Conservation (phyloP, 2,113 vertebrate species). For the Butorides virescens region DNA sequence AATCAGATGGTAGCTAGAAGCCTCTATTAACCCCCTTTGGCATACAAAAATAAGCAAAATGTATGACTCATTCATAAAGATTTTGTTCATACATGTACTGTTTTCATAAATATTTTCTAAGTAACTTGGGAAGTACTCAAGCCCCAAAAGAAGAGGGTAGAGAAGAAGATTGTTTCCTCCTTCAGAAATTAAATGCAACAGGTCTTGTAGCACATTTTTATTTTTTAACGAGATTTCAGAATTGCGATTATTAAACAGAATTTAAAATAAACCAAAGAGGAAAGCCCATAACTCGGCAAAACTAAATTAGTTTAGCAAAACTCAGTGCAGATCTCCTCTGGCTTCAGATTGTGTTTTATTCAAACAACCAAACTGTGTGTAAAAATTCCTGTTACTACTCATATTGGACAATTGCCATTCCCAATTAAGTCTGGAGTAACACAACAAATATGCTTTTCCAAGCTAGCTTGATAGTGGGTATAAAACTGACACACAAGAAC, state of each 20-base stretch:
- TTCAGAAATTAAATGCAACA: background rate
- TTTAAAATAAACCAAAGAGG: background rate
- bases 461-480: background rate
- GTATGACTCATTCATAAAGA: background rate
- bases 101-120: background rate
- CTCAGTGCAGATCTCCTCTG: background rate
- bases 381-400: background rate
- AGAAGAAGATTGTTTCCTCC: background rate
- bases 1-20: background rate
- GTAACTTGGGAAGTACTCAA: background rate
- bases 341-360: background rate
- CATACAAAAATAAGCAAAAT: background rate
- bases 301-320: background rate
- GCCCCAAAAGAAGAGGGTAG: background rate
- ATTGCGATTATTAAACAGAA: background rate
- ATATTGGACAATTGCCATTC: background rate
- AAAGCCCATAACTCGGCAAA: background rate
- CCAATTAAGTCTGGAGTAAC: background rate
- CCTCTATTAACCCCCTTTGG: background rate
- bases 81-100: background rate
- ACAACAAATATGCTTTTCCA: background rate
- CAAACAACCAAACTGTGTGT: background rate
- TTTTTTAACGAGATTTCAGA: background rate
- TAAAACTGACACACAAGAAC: background rate
- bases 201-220: background rate